These are phyloP conservation scores for Vultur gryphus DNA, from an alignment of 2,797 vertebrate species.

Conservation along the genomic window DNA sequence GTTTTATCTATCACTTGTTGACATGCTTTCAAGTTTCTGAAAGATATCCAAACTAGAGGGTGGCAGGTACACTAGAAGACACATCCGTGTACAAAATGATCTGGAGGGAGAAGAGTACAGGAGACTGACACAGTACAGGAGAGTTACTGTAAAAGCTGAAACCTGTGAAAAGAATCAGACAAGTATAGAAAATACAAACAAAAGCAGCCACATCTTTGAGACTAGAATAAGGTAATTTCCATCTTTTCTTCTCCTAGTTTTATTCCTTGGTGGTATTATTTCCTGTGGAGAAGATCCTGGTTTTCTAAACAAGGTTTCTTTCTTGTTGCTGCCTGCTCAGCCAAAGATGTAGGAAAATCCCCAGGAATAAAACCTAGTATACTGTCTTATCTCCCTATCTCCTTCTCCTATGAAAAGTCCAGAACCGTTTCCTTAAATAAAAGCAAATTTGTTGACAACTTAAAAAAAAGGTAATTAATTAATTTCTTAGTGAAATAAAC, in stretches of 20 bases:
- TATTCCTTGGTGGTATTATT: background rate
- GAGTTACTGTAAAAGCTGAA: background rate
- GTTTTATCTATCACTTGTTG: background rate
- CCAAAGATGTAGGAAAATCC: background rate
- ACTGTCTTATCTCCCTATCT: background rate
- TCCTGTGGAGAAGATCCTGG: background rate
- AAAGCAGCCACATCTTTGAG: background rate
- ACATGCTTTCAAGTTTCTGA: background rate
- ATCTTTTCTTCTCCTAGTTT: background rate
- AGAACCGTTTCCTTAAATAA: background rate
- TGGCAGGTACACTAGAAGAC: background rate
- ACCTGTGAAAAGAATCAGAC: background rate
- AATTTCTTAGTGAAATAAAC: background rate
- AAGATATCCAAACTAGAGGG: background rate
- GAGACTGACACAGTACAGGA: background rate
- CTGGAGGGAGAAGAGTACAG: background rate
- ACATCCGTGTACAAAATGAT: background rate
- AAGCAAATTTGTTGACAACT: background rate
- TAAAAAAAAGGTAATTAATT: background rate
- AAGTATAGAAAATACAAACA: background rate
- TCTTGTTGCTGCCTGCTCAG: background rate
- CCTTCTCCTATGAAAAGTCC: background rate
- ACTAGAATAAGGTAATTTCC: background rate
- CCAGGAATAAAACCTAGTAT: background rate
- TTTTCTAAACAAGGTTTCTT: background rate